Evolutionary conservation across 1,140 invertebrate species (phyloP).

Genomic region (Pogonomyrmex californicus): DNA sequence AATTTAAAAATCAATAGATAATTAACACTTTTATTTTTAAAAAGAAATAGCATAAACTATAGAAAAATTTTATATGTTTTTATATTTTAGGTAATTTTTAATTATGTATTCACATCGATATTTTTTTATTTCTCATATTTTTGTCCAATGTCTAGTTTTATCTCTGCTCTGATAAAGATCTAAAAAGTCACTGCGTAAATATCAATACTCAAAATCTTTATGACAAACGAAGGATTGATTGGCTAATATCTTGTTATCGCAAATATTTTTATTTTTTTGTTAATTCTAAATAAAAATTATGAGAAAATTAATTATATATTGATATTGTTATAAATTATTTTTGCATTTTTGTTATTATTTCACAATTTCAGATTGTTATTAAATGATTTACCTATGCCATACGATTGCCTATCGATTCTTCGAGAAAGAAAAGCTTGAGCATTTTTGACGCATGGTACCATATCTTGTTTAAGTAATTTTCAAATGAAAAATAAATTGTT

Average conservation of each 20-base stretch:
- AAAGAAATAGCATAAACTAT: too few relatives aligned
- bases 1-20: slow-evolving; percentile 8
- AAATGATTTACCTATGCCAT: not conserved
- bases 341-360: not conserved
- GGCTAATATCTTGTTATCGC: not conserved
- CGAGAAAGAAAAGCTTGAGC: not conserved
- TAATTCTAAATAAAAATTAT: not conserved
- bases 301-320: not conserved
- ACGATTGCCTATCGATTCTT: slow-evolving; percentile 20
- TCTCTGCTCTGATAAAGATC: not conserved
- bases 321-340: not conserved
- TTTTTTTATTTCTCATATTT: not conserved
- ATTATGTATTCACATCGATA: not conserved
- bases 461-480: slow-evolving; percentile 26
- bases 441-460: not conserved
- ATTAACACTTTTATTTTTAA: slow-evolving; percentile 10
- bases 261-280: not conserved
- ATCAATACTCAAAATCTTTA: not conserved
- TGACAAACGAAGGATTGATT: slow-evolving; percentile 1
- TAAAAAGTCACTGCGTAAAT: not conserved
- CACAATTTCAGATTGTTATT: not conserved
- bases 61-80: slow-evolving; percentile 30
- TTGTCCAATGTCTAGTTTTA: not conserved
- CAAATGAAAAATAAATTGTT: slow-evolving; percentile 6
- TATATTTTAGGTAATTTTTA: not conserved